A percentile compares a stretch with the other conserved stretches of the same genome.
Conservation (phyloP, 2,888 invertebrate species). For the Drosophila vallismaia region DNA sequence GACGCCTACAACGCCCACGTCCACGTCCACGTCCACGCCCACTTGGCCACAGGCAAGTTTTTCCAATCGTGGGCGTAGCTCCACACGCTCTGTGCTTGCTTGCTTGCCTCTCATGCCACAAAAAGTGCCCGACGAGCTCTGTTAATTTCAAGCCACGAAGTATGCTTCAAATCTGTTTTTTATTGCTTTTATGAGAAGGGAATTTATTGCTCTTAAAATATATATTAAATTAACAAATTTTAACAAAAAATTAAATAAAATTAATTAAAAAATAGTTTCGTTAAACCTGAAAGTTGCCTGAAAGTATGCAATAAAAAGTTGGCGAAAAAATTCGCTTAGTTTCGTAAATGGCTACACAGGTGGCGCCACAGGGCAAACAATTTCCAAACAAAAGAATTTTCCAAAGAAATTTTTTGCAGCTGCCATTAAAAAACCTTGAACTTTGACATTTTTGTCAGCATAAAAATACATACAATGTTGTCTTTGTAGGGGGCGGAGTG, state of each 20-base stretch:
- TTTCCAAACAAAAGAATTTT: background rate
- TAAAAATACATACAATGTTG: conserved; percentile 33
- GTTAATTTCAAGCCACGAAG: conserved; percentile 41
- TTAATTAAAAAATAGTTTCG: conserved; percentile 4
- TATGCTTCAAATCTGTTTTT: conserved; percentile 19
- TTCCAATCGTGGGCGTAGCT: conserved; percentile 31
- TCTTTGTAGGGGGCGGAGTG: conserved; percentile 5
- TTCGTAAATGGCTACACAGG: conserved; percentile 14
- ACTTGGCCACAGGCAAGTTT: conserved; percentile 23
- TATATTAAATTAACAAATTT: no score
- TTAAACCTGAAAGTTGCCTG: background rate
- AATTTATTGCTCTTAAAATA: background rate
- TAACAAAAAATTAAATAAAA: no score
- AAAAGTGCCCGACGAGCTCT: conserved; percentile 27
- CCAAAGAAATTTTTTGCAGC: conserved; percentile 31
- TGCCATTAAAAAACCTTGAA: conserved; percentile 61
- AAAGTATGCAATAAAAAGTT: conserved; percentile 36
- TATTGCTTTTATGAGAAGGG: conserved; percentile 23
- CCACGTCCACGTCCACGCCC: conserved; percentile 34
- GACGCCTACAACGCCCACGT: conserved; percentile 22
- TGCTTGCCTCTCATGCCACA: background rate
- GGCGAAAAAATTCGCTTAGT: conserved; percentile 11
- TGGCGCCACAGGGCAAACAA: conserved; percentile 10
- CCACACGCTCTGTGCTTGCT: background rate
- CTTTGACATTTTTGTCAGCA: conserved; percentile 64